Percentiles rank a stretch among this genome's conserved stretches.
Conservation (phyloP, 2,888 invertebrate species). For the Ormyrus rosae region DNA sequence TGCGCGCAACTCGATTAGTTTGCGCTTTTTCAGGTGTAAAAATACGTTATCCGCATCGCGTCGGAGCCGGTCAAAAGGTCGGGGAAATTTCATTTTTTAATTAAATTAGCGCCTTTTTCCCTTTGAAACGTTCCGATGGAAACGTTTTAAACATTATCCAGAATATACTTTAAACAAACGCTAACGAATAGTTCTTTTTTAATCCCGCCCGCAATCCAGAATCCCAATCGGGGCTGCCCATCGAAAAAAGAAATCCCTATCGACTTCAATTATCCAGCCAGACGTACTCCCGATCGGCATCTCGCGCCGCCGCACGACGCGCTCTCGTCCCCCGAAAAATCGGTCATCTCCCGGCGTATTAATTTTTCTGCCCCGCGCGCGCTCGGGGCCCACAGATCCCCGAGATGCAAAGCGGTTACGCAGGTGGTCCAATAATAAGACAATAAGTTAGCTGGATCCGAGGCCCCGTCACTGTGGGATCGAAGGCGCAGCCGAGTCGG, state of each 20-base stretch:
- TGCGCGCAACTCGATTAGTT: no score
- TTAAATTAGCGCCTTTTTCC: no score
- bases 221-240: no score
- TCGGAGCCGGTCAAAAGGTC: no score
- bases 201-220: no score
- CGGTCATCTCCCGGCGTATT: slow-evolving; percentile 36
- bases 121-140: no score
- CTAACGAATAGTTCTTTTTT: no score
- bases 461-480: slow-evolving; percentile 69
- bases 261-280: slow-evolving; percentile 35
- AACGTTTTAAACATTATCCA: no score
- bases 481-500: slow-evolving; percentile 56
- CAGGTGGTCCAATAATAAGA: slow-evolving; percentile 75
- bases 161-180: no score
- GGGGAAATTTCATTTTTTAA: no score
- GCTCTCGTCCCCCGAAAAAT: slow-evolving; percentile 7
- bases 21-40: no score
- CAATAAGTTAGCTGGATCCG: slow-evolving; percentile 68
- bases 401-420: slow-evolving; percentile 38
- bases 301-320: background rate
- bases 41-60: no score
- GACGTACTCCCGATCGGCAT: background rate
- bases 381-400: background rate
- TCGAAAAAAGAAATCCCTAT: slow-evolving; percentile 1
- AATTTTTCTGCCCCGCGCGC: slow-evolving; percentile 37